These are phyloP conservation scores for Amorpha juglandis DNA, from an alignment of 2,888 invertebrate genomes.

Conservation along the genomic window DNA sequence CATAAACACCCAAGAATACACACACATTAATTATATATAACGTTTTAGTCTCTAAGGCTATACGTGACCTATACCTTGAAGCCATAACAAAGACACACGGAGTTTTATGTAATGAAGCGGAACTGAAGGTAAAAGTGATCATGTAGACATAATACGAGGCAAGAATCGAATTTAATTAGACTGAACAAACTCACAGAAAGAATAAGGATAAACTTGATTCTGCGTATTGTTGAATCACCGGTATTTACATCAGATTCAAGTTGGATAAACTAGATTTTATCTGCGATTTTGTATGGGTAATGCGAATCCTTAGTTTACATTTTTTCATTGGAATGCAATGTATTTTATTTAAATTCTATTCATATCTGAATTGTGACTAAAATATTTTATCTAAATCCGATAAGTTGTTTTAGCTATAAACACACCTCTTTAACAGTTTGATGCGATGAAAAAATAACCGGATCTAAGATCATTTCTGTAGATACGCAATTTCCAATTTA, in stretches of 20 bases:
- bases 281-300: not conserved
- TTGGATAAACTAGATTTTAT: not conserved
- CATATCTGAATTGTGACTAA: not conserved
- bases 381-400: not conserved
- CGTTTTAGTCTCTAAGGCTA: too few relatives aligned
- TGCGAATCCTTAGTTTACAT: not conserved
- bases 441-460: not conserved
- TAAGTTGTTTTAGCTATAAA: not conserved
- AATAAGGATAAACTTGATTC: constrained; percentile 2
- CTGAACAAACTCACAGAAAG: not conserved
- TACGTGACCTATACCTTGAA: too few relatives aligned
- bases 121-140: too few relatives aligned
- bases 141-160: too few relatives aligned
- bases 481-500: not conserved
- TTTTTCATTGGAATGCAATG: not conserved
- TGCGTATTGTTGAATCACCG: constrained; percentile 9
- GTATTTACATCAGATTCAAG: too few relatives aligned
- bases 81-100: too few relatives aligned
- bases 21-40: too few relatives aligned
- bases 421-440: not conserved
- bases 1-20: too few relatives aligned
- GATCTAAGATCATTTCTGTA: not conserved
- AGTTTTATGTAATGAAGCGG: too few relatives aligned
- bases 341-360: not conserved
- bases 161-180: not conserved